A percentile compares a stretch with the other conserved stretches of the same genome.
These are phyloP conservation scores for Caenorhabditis sp. DNA, from an alignment of 2,888 invertebrate genomes.

Conservation along the genomic window DNA sequence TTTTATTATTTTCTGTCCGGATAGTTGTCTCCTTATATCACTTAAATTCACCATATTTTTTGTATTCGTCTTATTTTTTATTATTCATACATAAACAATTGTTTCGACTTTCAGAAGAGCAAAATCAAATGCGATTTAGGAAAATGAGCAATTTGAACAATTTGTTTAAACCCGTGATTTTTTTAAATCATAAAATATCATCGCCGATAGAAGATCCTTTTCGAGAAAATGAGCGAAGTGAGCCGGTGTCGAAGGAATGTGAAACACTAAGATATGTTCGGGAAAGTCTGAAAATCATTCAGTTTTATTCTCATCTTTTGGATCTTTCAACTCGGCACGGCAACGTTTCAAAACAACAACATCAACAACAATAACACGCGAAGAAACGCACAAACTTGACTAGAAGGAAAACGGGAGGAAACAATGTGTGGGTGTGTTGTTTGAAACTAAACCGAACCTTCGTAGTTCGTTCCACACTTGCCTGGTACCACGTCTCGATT, in stretches of 20 bases:
- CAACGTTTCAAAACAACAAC: conserved; percentile 19
- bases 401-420: neutral
- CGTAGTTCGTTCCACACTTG: conserved; percentile 47
- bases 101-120: too few species aligned
- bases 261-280: conserved; percentile 66
- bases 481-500: conserved; percentile 44
- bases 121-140: too few species aligned
- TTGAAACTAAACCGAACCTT: conserved; percentile 26
- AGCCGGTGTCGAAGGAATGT: conserved; percentile 66
- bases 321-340: conserved; percentile 26
- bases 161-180: too few species aligned
- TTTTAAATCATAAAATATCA: conserved; percentile 40
- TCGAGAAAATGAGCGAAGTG: conserved; percentile 63
- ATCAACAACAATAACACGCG: neutral
- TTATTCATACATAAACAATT: neutral
- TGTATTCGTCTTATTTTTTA: neutral
- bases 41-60: neutral
- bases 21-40: neutral
- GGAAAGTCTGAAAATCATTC: conserved; percentile 38
- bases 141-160: too few species aligned
- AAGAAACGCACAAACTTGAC: neutral
- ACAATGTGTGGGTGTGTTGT: neutral
- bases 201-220: conserved; percentile 60
- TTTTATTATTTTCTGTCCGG: neutral
- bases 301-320: neutral